Base-by-base conservation (phyloP, 2,113 vertebrate genomes). In the Spea bombifrons region DNA sequence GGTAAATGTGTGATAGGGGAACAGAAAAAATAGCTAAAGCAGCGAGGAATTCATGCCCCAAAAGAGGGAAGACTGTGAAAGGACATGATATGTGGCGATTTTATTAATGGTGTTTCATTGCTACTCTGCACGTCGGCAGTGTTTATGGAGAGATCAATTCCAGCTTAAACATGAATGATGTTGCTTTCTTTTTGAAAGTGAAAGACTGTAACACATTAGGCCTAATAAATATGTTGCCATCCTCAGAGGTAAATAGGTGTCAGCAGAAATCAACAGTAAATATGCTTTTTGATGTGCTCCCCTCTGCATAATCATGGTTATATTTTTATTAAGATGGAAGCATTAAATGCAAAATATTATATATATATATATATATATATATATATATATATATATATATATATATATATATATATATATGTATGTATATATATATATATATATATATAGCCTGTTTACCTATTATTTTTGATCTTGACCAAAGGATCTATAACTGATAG, bases 1-100 rank as follows among this genome's bases (percentile, higher is more conserved):
- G 83, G 88, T 90, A 88, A 92, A 92, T 90, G 85, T 91, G 93
- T 93, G 87, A 90, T 85, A 71, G 72, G 80, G 87, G 80, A 84
- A 90, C 81, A 84, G 85, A 86, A 89, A 90, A 87, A 87, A 87
- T 86, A 70, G 73, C 47, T 52, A 66, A 75, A 67, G 16, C 50
- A 53, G 30, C 48, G 52, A 73, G 65, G 69, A 73, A 79, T 73
- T 72, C 70, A 47, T 66, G 61, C 9, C 48, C 45, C 49, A 57
- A 30, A 66, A 79, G 66, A 15, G 61, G 66, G 72, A 61, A 71
- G 63, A 77, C 8, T 4, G 30, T 44, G 59, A 49, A 71, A 46
- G 30, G 57, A 52, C 13, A 64, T 10, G 47, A 46, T 67, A 50
- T 44, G 46, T 70, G 7, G 45, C 48, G 45, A 77, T 73, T 73